Evolutionary conservation across 2,888 invertebrate genomes (phyloP).

Genomic region (Apamea crenata): DNA sequence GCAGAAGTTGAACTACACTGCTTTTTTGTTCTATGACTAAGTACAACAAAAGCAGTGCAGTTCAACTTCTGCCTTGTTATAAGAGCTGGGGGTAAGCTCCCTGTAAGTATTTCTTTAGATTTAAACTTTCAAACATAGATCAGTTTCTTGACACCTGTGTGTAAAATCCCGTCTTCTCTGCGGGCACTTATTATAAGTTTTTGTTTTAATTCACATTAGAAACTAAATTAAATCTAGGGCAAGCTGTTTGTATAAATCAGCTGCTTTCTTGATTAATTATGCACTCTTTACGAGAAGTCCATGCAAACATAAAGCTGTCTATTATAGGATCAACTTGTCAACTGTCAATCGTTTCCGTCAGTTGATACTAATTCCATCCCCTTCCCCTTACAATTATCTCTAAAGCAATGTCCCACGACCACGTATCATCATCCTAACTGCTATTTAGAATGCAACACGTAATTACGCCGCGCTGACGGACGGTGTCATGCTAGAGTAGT

Average conservation of each 20-base stretch:
- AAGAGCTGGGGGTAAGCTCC: too few relatives aligned
- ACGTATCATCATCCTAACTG: conserved; percentile 18
- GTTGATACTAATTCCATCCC: conserved; percentile 9
- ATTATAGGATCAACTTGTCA: not conserved
- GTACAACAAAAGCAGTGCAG: too few relatives aligned
- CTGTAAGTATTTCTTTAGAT: not conserved
- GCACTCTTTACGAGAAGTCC: not conserved
- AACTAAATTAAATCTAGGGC: not conserved
- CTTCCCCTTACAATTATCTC: not conserved
- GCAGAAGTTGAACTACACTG: too few relatives aligned
- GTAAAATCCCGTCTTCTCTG: not conserved
- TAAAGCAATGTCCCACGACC: conserved; percentile 7
- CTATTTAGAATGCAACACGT: conserved; percentile 40
- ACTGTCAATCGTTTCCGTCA: conserved; percentile 5
- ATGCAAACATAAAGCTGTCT: not conserved
- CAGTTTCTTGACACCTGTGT: not conserved
- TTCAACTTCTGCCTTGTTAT: too few relatives aligned
- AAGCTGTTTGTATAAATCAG: not conserved
- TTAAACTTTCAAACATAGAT: not conserved
- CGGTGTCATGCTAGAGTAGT: conserved; percentile 52
- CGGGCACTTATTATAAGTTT: not conserved
- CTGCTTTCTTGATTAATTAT: not conserved
- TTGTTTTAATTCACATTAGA: not conserved
- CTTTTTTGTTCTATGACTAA: too few relatives aligned
- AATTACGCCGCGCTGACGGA: conserved; percentile 46